These are phyloP conservation scores for Pseudopleuronectes americanus DNA, from an alignment of 2,797 vertebrate genomes.

Conservation along the genomic window DNA sequence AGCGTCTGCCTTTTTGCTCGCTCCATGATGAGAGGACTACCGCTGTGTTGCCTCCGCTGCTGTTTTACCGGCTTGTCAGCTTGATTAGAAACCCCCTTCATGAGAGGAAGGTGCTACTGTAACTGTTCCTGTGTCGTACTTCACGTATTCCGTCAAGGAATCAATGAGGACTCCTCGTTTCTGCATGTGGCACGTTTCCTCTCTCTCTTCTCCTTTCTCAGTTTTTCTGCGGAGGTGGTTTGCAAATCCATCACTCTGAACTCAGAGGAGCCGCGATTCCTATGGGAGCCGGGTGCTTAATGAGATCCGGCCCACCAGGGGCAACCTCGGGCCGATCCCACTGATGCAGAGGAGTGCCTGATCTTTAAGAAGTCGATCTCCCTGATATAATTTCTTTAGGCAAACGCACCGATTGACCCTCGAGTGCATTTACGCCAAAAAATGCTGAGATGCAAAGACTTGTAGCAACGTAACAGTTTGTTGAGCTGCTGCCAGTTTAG, in stretches of 20 bases:
- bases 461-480: slow-evolving; percentile 12
- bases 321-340: slow-evolving; percentile 35
- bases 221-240: slow-evolving; percentile 60
- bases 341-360: slow-evolving; percentile 45
- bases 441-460: slow-evolving; percentile 35
- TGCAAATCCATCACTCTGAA: slow-evolving; percentile 73
- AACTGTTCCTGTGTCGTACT: slow-evolving; percentile 57
- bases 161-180: slow-evolving; percentile 67
- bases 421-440: slow-evolving; percentile 39
- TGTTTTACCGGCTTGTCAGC: slow-evolving; percentile 49
- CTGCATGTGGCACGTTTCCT: slow-evolving; percentile 53
- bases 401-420: slow-evolving; percentile 18
- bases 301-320: slow-evolving; percentile 58
- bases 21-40: slow-evolving; percentile 11
- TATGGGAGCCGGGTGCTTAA: slow-evolving; percentile 60
- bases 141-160: slow-evolving; percentile 46
- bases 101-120: slow-evolving; percentile 41
- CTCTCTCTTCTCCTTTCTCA: slow-evolving; percentile 26
- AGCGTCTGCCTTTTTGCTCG: slow-evolving; percentile 14
- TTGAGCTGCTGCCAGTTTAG: slow-evolving; percentile 35
- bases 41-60: slow-evolving; percentile 24
- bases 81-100: slow-evolving; percentile 61
- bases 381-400: slow-evolving; percentile 19
- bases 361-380: slow-evolving; percentile 45
- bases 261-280: slow-evolving; percentile 61